Evolutionary conservation across 2,797 vertebrate species (phyloP).

Genomic region (Eulemur albifrons): DNA sequence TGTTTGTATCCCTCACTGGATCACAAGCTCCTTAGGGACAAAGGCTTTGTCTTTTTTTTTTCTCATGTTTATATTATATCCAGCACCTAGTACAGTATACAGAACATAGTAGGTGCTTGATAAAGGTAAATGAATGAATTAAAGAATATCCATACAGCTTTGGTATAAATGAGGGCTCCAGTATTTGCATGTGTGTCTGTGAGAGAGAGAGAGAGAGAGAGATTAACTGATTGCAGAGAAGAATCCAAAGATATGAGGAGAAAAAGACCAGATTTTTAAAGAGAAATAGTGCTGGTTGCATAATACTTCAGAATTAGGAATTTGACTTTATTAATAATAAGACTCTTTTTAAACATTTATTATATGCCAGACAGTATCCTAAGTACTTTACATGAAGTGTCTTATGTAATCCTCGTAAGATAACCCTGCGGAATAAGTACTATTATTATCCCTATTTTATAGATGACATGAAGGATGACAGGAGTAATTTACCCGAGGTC

Average conservation of each 20-base stretch:
- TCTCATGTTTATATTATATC: background rate
- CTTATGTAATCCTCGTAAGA: background rate
- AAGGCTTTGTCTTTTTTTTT: background rate
- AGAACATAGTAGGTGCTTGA: background rate
- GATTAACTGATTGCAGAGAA: background rate
- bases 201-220: background rate
- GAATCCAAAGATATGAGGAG: background rate
- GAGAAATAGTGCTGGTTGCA: background rate
- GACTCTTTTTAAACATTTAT: background rate
- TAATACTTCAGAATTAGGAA: conserved; percentile 29
- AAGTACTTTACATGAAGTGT: background rate
- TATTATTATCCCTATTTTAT: conserved; percentile 5
- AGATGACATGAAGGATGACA: background rate
- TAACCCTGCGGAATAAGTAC: background rate
- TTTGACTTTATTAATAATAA: conserved; percentile 25
- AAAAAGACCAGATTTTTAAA: conserved; percentile 4
- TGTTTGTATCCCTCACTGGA: background rate
- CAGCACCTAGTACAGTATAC: background rate
- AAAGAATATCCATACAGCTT: background rate
- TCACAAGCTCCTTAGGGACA: conserved; percentile 4
- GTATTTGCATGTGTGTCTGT: background rate
- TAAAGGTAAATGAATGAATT: conserved; percentile 1
- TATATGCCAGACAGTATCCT: background rate
- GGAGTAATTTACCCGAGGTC: background rate
- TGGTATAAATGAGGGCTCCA: background rate